Conservation (phyloP, 2,113 vertebrate genomes). For the Oreochromis niloticus region DNA sequence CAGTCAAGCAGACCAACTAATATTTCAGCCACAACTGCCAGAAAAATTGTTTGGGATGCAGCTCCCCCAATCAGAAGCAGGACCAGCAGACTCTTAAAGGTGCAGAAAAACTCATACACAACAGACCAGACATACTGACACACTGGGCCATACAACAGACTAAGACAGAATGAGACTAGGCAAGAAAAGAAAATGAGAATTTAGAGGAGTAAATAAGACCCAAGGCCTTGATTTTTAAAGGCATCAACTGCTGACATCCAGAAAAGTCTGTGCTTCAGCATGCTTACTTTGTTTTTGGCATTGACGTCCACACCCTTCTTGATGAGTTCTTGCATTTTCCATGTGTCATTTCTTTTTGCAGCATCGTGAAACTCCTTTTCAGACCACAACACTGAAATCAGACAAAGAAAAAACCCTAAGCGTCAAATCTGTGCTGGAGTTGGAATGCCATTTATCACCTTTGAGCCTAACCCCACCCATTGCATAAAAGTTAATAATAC, state of each 20-base stretch:
- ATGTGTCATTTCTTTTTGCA: constrained; percentile 69
- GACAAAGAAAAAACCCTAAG: background rate
- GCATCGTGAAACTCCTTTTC: constrained; percentile 86
- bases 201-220: background rate
- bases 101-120: background rate
- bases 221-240: background rate
- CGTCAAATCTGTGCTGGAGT: background rate
- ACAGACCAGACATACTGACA: background rate
- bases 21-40: background rate
- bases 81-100: background rate
- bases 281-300: constrained; percentile 80
- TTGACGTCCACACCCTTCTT: constrained; percentile 77
- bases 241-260: background rate
- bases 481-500: background rate
- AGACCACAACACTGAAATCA: constrained; percentile 76
- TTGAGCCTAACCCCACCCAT: background rate
- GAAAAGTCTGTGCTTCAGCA: background rate
- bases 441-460: background rate
- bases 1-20: background rate
- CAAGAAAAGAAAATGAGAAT: background rate
- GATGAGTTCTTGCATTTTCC: constrained; percentile 79
- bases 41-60: background rate
- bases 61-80: background rate
- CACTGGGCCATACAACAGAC: background rate
- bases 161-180: background rate